Base-by-base conservation (phyloP, 2,888 invertebrate genomes). In the Anticlea derivata region DNA sequence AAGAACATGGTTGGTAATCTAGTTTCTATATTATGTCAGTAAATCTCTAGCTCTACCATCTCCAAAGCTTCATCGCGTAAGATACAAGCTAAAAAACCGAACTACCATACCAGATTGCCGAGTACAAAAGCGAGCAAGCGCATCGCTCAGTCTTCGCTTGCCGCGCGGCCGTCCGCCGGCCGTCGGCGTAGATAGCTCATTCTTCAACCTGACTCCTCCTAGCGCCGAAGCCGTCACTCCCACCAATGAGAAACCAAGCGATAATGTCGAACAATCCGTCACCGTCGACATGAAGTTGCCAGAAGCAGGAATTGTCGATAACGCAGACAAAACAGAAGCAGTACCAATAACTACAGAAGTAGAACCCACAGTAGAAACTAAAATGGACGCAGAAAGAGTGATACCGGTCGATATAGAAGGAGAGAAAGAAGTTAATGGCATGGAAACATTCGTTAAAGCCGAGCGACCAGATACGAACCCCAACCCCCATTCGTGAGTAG, bases 401-500 rank as follows among this genome's bases (percentile, higher is more conserved):
- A 52, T 66, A 24, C 66, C 67, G 1, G 64, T 66, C 12, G 65
- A 63, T 47, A 55, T 62, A 17, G 50, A 56, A 37, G 53, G 23
- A 39, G 52, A 51, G 40, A 58, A 56, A 40, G 17, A 35, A 12
- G 56, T 50, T 10, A 61, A 55, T 10, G 66, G 55, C 11, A 61
- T 39, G 41, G 76, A 80, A 6, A 66, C 48, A 58, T 78, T 82
- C 65, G 83, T 86, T 51, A 64, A 54, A 59, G 90, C 87, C 17
- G 67, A 75, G 64, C 75, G 68, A 53, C 85, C 86, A 29, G 89
- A 90, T 62, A 70, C 73, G 63, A 88, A 82, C 75, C 87, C 86
- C 66, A 85, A 90, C 58, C 87, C 86, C 58, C 89, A 89, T 78
- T 88, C 91, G 91, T 91, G 91, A 91, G 91, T 91, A 90, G 70